Percentiles rank a stretch among this genome's conserved stretches.
Conservation (phyloP, 1,140 invertebrate species). For the Hypothenemus hampei region DNA sequence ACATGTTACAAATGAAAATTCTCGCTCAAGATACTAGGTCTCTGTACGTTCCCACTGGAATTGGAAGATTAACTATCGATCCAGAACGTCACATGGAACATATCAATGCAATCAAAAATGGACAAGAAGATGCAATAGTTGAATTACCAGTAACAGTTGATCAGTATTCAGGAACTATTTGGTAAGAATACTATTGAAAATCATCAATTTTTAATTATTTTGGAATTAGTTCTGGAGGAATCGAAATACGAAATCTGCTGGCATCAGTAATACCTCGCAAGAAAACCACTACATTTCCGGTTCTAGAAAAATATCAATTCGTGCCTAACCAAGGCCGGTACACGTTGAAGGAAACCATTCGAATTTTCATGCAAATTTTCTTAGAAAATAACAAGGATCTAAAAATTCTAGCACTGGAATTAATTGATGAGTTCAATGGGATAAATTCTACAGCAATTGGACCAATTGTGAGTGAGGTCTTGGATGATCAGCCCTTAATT, state of each 20-base stretch:
- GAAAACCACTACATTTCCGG: slow-evolving; percentile 57
- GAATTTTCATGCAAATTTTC: slow-evolving; percentile 63
- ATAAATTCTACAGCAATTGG: slow-evolving; percentile 31
- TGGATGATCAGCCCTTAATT: slow-evolving; percentile 57
- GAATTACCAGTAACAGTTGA: slow-evolving; percentile 15
- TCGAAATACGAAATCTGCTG: slow-evolving; percentile 77
- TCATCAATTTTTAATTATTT: slow-evolving; percentile 40
- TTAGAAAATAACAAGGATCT: slow-evolving; percentile 68
- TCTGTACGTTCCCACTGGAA: slow-evolving; percentile 79
- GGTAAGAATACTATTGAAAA: slow-evolving; percentile 11
- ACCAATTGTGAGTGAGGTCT: slow-evolving; percentile 51
- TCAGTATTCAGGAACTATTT: slow-evolving; percentile 11
- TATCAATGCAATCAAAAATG: slow-evolving; percentile 21
- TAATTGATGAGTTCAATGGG: slow-evolving; percentile 50
- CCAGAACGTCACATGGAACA: slow-evolving; percentile 59
- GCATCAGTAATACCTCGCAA: slow-evolving; percentile 70
- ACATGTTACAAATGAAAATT: slow-evolving; percentile 84
- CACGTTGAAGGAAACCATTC: slow-evolving; percentile 44
- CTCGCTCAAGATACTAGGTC: slow-evolving; percentile 66
- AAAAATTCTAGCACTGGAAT: slow-evolving; percentile 71
- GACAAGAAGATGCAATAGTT: neutral
- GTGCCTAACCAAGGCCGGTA: slow-evolving; percentile 56
- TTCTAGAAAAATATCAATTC: slow-evolving; percentile 72
- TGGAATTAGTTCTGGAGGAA: slow-evolving; percentile 62
- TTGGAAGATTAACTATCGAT: slow-evolving; percentile 75